Evolutionary conservation across 2,113 vertebrate genomes (phyloP).

Genomic region (Plecotus auritus): DNA sequence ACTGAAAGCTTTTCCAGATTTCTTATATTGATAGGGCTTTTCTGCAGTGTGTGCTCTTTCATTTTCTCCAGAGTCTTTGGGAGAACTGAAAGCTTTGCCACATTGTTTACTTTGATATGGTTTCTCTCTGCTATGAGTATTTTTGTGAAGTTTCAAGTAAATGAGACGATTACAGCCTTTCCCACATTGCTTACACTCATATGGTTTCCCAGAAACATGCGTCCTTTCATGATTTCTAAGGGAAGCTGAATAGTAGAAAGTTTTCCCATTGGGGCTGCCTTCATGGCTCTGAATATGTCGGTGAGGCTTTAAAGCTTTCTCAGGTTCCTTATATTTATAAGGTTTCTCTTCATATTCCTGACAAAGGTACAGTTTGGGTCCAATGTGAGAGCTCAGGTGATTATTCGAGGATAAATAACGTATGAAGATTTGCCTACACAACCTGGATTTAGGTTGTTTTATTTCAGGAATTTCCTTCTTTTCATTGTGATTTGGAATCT

Average conservation of each 20-base stretch:
- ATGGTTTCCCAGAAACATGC: neutral
- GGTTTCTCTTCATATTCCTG: conserved; percentile 30
- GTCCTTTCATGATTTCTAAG: neutral
- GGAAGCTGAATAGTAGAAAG: no score
- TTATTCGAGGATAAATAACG: conserved; percentile 48
- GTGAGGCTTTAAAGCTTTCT: conserved; percentile 35
- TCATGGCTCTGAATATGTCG: conserved; percentile 29
- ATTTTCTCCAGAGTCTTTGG: neutral
- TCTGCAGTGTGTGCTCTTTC: neutral
- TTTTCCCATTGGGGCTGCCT: no score
- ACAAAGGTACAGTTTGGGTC: neutral
- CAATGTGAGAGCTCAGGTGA: conserved; percentile 39
- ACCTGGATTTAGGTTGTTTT: conserved; percentile 33
- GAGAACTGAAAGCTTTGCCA: no score
- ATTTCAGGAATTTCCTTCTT: conserved; percentile 26
- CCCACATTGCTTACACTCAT: neutral
- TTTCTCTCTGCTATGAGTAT: no score
- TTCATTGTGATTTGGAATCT: neutral
- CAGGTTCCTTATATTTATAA: conserved; percentile 47
- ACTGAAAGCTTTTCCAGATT: neutral
- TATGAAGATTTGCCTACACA: conserved; percentile 46
- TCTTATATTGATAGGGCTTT: neutral
- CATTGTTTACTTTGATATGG: no score
- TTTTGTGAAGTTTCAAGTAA: no score
- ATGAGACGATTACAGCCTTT: neutral